phyloP scores from a whole-genome alignment of 2,113 vertebrate genomes.

The Isichthys henryi region DNA sequence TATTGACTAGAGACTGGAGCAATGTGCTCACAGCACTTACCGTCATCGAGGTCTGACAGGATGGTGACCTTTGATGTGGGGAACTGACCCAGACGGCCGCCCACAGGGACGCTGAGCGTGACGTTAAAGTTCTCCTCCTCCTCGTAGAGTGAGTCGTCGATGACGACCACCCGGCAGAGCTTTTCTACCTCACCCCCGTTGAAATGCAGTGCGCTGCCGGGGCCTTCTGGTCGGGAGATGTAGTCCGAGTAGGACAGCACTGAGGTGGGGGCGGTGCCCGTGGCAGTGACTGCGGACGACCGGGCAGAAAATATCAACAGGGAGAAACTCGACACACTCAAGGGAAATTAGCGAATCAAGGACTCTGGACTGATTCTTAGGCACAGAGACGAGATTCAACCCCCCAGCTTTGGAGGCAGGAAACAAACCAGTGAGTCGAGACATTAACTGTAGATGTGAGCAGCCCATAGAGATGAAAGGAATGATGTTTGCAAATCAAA shows the following conservation, averaged over 20 bases:
- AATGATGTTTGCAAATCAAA: not conserved
- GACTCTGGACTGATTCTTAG: not conserved
- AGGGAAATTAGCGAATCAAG: not conserved
- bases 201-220: slow-evolving; percentile 75
- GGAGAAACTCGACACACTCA: not conserved
- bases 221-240: slow-evolving; percentile 83
- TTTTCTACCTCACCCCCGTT: slow-evolving; percentile 73
- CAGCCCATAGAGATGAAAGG: not conserved
- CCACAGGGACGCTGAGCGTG: slow-evolving; percentile 75
- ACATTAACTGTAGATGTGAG: not conserved
- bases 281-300: slow-evolving; percentile 66
- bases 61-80: slow-evolving; percentile 65
- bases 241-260: slow-evolving; percentile 91
- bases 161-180: slow-evolving; percentile 72
- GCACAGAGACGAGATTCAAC: not conserved
- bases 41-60: slow-evolving; percentile 73
- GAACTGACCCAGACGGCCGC: slow-evolving; percentile 72
- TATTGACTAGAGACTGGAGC: not conserved
- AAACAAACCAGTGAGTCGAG: not conserved
- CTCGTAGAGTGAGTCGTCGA: slow-evolving; percentile 87
- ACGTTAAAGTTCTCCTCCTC: slow-evolving; percentile 78
- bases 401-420: not conserved
- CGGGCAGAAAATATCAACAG: not conserved
- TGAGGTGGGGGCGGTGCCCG: slow-evolving; percentile 73
- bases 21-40: slow-evolving; percentile 53